Base-by-base conservation (phyloP, 2,797 vertebrate genomes). In the Rhynchotus rufescens region DNA sequence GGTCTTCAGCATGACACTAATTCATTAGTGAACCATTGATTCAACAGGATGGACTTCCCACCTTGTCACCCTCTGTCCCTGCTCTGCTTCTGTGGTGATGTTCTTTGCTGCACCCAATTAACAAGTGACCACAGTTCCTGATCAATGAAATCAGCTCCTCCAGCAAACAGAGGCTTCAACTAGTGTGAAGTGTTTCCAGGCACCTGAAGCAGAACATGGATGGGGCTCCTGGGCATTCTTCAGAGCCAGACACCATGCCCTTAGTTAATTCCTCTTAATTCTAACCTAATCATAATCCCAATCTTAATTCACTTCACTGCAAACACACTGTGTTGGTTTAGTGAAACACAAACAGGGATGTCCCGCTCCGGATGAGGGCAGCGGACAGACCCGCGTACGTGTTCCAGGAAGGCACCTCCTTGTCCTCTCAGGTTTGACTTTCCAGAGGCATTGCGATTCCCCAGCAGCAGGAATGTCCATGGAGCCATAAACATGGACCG, bases 371-470 rank as follows among this genome's bases (percentile, higher is more conserved):
- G 74, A 76, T 64, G 62, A 47, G 40, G 66, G 15, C 45, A 65
- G 15, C 4, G n/a, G 13, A 20, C 7, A 40, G 86, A 22, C 40
- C 62, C 34, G 78, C 1, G 0, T 28, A 44, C 38, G 49, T 87
- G 34, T 75, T 56, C 69, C 69, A 38, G 86, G 76, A 90, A 94
- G 66, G 66, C 86, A 23, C 0, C 0, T 9, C 65, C 8, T 8
- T 75, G 61, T 68, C 68, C 80, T 59, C 65, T 47, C 83, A 92
- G 22, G 36, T 86, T 30, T 44, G 79, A 64, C 21, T 95, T 93
- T 89, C 60, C 82, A 89, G 91, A 92, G 23, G 80, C 19, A 64
- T 74, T 69, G 84, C 49, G 91, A 9, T 86, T 90, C 69, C 30
- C n/a, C 38, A 49, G 7, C 13, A 7, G 44, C 44, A 88, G 38